Percentiles rank a stretch among this genome's conserved stretches.
Evolutionary conservation across 2,113 vertebrate genomes (phyloP).

Genomic region (Hydrolagus affinis): DNA sequence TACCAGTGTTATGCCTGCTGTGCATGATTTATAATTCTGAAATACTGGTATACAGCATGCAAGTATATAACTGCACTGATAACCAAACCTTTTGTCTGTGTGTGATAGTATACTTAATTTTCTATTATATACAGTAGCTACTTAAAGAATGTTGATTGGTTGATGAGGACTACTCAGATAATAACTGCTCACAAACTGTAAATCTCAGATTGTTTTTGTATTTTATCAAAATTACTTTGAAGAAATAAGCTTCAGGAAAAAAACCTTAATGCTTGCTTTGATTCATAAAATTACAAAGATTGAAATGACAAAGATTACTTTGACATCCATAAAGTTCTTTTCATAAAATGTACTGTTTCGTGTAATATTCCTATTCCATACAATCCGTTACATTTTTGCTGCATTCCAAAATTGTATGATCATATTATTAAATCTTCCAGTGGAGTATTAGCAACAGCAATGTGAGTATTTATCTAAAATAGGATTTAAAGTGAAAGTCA

Average conservation of each 20-base stretch:
- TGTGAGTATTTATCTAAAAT: not conserved
- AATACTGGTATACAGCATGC: not conserved
- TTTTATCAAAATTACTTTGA: too few species aligned
- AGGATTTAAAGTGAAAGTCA: not conserved
- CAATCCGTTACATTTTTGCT: not conserved
- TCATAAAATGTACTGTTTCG: too few species aligned
- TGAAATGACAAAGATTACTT: too few species aligned
- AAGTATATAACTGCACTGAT: conserved; percentile 11
- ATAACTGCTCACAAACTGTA: not conserved
- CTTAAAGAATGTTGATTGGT: not conserved
- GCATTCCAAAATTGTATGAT: not conserved
- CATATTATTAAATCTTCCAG: not conserved
- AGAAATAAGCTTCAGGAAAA: too few species aligned
- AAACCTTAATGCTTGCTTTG: too few species aligned
- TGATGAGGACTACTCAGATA: not conserved
- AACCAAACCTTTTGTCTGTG: not conserved
- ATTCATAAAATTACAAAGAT: too few species aligned
- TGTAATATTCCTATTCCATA: not conserved
- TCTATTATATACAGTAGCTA: not conserved
- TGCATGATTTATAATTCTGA: conserved; percentile 15
- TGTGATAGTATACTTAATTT: not conserved
- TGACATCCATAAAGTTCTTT: too few species aligned
- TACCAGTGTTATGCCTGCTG: not conserved
- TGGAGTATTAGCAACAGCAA: not conserved
- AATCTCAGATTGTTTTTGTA: too few species aligned